Conservation (phyloP, 2,888 invertebrate species). For the Allacma fusca region DNA sequence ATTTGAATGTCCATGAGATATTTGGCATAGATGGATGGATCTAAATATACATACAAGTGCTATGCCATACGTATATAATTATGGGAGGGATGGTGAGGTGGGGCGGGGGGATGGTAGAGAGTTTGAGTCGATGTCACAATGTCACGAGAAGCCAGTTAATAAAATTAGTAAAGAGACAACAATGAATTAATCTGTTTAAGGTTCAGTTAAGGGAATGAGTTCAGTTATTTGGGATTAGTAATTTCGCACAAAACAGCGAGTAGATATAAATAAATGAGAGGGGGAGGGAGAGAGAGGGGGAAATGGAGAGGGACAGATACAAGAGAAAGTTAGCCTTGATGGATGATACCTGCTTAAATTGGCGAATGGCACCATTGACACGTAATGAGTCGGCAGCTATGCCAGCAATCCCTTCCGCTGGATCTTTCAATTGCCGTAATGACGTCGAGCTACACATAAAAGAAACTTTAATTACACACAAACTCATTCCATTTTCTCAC, state of each 20-base stretch:
- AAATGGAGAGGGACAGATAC: not conserved
- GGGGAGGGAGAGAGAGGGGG: not conserved
- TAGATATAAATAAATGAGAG: not conserved
- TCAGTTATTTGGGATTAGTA: no score
- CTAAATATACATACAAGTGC: no score
- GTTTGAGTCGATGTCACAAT: no score
- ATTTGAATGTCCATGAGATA: no score
- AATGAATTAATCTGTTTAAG: no score
- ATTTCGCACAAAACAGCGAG: not conserved
- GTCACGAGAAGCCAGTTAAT: no score
- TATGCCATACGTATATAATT: no score
- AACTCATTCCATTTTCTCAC: not conserved
- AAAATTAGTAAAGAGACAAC: no score
- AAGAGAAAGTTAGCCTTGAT: not conserved
- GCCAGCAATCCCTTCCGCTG: slow-evolving; percentile 87
- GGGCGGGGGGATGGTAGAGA: no score
- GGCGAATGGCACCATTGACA: slow-evolving; percentile 95
- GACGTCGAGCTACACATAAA: slow-evolving; percentile 73
- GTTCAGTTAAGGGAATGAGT: no score
- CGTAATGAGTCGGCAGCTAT: slow-evolving; percentile 95
- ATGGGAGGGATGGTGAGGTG: no score
- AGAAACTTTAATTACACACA: slow-evolving; percentile 25
- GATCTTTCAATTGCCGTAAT: slow-evolving; percentile 82
- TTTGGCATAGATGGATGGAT: no score
- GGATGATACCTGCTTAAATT: slow-evolving; percentile 86